Conservation (phyloP, 2,888 invertebrate genomes). For the Epistrophe grossulariae region DNA sequence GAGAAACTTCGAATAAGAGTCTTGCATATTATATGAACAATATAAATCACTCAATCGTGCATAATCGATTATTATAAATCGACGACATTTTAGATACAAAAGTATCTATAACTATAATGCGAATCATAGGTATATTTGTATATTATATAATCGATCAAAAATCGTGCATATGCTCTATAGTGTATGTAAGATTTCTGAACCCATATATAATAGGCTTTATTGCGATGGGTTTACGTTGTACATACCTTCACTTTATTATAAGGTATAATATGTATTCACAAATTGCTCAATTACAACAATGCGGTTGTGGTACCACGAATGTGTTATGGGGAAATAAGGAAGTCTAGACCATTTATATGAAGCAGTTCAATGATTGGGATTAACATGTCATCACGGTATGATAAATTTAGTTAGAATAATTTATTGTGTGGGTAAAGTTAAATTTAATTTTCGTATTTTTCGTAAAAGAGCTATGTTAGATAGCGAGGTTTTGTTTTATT, state of each 20-base stretch:
- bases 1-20: background rate
- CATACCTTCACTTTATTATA: slow-evolving; percentile 1
- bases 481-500: too few species aligned
- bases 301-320: background rate
- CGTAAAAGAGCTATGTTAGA: too few species aligned
- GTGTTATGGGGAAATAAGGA: background rate
- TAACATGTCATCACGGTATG: background rate
- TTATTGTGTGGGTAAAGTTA: background rate
- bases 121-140: background rate
- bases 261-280: background rate
- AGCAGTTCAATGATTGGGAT: background rate
- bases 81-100: background rate
- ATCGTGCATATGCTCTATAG: slow-evolving; percentile 1
- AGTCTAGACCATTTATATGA: background rate
- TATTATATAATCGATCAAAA: slow-evolving; percentile 12
- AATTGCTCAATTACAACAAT: slow-evolving; percentile 16
- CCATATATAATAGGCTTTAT: slow-evolving; percentile 7
- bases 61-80: slow-evolving; percentile 16
- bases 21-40: background rate
- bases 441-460: too few species aligned
- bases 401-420: background rate
- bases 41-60: slow-evolving; percentile 19
- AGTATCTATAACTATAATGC: background rate
- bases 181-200: slow-evolving; percentile 2
- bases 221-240: background rate